Evolutionary conservation across 2,888 invertebrate genomes (phyloP).

Genomic region (Himalopsyche kuldschensis): DNA sequence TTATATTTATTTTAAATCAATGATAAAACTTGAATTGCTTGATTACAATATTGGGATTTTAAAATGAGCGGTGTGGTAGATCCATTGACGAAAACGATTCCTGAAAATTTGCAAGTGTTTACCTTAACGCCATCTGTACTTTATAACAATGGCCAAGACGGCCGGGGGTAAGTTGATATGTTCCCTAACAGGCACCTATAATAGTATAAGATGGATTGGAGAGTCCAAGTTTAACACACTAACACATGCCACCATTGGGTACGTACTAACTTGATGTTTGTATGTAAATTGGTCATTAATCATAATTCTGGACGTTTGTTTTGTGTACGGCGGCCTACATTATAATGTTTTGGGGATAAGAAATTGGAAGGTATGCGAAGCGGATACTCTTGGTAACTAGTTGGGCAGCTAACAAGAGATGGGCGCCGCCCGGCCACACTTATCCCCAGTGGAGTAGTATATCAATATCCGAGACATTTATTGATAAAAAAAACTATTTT

Average conservation of each 20-base stretch:
- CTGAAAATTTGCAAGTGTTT: not conserved
- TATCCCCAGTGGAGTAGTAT: not conserved
- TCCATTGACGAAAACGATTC: not conserved
- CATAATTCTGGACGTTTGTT: constrained; percentile 62
- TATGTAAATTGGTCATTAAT: constrained; percentile 54
- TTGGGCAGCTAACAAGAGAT: constrained; percentile 29
- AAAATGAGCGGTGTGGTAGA: too few species aligned
- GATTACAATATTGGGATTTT: too few species aligned
- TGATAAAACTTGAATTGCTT: too few species aligned
- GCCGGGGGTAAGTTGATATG: constrained; percentile 33
- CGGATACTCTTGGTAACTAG: constrained; percentile 31
- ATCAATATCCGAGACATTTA: too few species aligned
- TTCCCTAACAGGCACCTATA: constrained; percentile 25
- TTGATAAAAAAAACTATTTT: too few species aligned
- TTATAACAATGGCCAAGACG: constrained; percentile 23
- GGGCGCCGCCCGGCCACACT: constrained; percentile 10
- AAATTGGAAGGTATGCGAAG: constrained; percentile 51
- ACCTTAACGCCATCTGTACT: constrained; percentile 5
- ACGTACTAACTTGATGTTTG: constrained; percentile 30
- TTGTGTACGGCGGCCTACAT: constrained; percentile 56
- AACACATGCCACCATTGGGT: constrained; percentile 1
- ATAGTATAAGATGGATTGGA: constrained; percentile 38
- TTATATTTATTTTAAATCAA: too few species aligned
- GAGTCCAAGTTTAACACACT: constrained; percentile 33
- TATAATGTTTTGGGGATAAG: constrained; percentile 62